These are phyloP conservation scores for Tachysurus vachellii DNA, from an alignment of 2,113 vertebrate genomes.

Conservation along the genomic window DNA sequence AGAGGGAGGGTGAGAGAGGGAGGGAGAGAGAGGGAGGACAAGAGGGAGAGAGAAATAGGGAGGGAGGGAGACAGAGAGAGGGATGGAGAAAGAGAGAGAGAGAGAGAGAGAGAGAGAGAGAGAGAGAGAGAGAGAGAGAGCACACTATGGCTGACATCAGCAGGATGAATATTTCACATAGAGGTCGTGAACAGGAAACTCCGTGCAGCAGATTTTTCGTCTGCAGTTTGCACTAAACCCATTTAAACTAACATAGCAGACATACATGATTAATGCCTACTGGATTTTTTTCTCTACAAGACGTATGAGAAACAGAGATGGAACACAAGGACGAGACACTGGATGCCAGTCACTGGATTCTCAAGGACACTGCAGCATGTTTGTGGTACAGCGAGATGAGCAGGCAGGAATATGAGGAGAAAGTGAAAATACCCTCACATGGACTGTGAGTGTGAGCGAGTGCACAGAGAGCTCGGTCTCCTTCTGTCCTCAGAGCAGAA, in stretches of 20 bases:
- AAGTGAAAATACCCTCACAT: constrained; percentile 22
- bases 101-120: not conserved
- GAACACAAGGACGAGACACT: not conserved
- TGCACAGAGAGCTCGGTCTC: not conserved
- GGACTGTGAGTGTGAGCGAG: constrained; percentile 24
- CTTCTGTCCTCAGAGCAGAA: not conserved
- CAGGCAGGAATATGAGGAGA: constrained; percentile 25
- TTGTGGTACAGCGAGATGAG: constrained; percentile 19
- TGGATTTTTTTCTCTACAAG: constrained; percentile 1
- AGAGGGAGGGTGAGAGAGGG: not conserved
- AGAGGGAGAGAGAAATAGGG: not conserved
- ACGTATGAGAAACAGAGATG: not conserved
- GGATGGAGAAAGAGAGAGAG: not conserved
- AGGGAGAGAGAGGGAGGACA: not conserved
- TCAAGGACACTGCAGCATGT: constrained; percentile 56
- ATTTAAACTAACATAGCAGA: not conserved
- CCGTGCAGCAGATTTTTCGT: not conserved
- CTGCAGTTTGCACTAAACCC: not conserved
- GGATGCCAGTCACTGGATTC: constrained; percentile 44
- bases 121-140: not conserved
- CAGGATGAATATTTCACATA: constrained; percentile 26
- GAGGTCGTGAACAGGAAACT: not conserved
- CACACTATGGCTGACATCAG: constrained; percentile 13
- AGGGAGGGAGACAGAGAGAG: too few relatives aligned
- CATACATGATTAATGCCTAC: constrained; percentile 19